Conservation (phyloP, 1,140 invertebrate species). For the Popillia japonica region DNA sequence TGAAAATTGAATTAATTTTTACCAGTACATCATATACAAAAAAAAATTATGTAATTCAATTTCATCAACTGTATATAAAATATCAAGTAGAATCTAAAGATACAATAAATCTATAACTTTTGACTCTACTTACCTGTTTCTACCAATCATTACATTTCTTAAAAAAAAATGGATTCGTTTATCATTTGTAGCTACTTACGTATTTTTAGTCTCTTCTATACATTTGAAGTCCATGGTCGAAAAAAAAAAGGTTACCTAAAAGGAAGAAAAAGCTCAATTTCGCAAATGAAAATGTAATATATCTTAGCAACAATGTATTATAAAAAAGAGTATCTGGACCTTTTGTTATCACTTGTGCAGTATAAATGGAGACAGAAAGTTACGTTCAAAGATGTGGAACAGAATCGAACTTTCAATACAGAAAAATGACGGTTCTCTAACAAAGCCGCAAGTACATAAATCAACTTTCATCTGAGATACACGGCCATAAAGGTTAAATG, state of each 20-base stretch:
- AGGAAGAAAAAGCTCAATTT: neutral
- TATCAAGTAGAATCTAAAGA: too few relatives aligned
- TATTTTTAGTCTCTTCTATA: neutral
- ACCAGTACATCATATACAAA: too few relatives aligned
- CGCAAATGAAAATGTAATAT: neutral
- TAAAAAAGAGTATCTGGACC: neutral
- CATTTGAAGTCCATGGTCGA: neutral
- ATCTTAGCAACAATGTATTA: neutral
- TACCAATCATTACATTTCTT: too few relatives aligned
- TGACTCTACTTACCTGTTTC: too few relatives aligned
- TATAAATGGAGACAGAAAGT: neutral
- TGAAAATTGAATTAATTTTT: too few relatives aligned
- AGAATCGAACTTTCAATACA: neutral
- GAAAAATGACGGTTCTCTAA: neutral
- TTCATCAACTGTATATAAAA: too few relatives aligned
- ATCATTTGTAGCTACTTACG: neutral
- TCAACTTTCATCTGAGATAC: neutral
- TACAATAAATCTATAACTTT: too few relatives aligned
- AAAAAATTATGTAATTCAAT: too few relatives aligned
- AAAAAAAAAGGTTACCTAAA: neutral
- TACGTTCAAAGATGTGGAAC: neutral
- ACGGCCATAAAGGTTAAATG: neutral
- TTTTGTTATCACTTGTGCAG: neutral
- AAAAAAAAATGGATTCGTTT: too few relatives aligned
- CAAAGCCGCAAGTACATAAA: conserved; percentile 1